A percentile compares a stretch with the other conserved stretches of the same genome.
Evolutionary conservation across 2,888 invertebrate genomes (phyloP).

Genomic region (Aleiodes testaceus): DNA sequence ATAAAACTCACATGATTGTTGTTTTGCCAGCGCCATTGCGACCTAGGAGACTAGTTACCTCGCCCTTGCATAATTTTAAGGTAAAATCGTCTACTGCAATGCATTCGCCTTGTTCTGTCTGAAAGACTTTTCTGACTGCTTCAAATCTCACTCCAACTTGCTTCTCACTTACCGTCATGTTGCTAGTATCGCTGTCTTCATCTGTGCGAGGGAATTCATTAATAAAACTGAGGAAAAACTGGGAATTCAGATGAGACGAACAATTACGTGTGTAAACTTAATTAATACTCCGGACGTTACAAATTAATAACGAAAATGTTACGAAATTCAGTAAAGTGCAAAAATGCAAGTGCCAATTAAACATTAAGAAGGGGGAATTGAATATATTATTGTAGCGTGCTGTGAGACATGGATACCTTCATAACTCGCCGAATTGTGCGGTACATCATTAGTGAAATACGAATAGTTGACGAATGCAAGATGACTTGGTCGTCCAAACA

Average conservation of each 20-base stretch:
- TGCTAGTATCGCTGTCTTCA: conserved; percentile 61
- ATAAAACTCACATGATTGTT: conserved; percentile 86
- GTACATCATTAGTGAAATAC: conserved; percentile 70
- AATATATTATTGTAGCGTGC: conserved; percentile 51
- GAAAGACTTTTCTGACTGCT: conserved; percentile 82
- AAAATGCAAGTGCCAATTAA: conserved; percentile 16
- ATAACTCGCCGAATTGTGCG: conserved; percentile 63
- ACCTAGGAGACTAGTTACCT: conserved; percentile 90
- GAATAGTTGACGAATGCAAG: conserved; percentile 69
- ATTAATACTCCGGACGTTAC: neutral
- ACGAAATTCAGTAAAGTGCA: neutral
- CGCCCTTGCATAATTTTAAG: conserved; percentile 86
- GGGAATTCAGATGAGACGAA: too few species aligned
- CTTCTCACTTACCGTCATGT: conserved; percentile 63
- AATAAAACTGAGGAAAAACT: conserved; percentile 14
- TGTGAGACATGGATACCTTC: conserved; percentile 64
- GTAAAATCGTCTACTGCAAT: conserved; percentile 84
- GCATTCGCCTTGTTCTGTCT: conserved; percentile 73
- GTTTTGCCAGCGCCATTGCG: conserved; percentile 96
- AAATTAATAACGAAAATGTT: neutral
- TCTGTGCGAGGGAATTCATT: conserved; percentile 53
- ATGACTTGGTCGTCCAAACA: conserved; percentile 65
- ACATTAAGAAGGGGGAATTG: conserved; percentile 26
- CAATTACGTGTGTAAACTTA: too few species aligned
- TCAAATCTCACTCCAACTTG: conserved; percentile 83